These are phyloP conservation scores for Tupiocoris notatus DNA, from an alignment of 2,888 invertebrate species.

Conservation along the genomic window DNA sequence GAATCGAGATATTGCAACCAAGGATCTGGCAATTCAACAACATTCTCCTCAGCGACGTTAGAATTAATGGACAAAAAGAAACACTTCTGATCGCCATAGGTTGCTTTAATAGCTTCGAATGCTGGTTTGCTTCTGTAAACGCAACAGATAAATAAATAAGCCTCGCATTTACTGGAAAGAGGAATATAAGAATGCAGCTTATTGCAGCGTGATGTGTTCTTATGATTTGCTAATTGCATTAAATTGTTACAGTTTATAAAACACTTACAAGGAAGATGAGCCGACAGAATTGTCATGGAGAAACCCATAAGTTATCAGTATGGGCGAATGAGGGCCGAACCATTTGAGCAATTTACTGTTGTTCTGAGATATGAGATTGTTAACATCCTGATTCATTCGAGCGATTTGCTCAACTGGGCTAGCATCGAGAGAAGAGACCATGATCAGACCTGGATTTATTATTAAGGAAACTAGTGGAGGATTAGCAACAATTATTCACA, in stretches of 20 bases:
- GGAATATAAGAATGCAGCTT: too few relatives aligned
- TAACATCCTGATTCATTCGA: conserved; percentile 41
- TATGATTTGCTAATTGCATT: too few relatives aligned
- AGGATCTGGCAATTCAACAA: conserved; percentile 65
- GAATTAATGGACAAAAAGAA: conserved; percentile 90
- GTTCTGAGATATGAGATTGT: conserved; percentile 18
- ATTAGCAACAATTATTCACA: not conserved
- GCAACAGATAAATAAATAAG: too few relatives aligned
- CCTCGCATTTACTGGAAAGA: too few relatives aligned
- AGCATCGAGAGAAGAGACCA: conserved; percentile 58
- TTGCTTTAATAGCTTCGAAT: conserved; percentile 80
- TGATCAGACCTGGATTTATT: conserved; percentile 56
- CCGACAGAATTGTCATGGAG: conserved; percentile 50
- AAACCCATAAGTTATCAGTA: conserved; percentile 47
- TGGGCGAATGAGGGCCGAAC: conserved; percentile 48
- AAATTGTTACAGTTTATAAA: too few relatives aligned
- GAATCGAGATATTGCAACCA: conserved; percentile 78
- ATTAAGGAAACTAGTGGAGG: conserved; percentile 6
- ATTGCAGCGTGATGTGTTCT: too few relatives aligned
- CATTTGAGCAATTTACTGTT: conserved; percentile 62
- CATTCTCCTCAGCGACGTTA: conserved; percentile 54
- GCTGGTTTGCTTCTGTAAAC: conserved; percentile 55
- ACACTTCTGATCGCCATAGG: conserved; percentile 83
- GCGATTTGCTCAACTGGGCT: conserved; percentile 77
- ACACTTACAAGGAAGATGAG: conserved; percentile 43